Conservation (phyloP, 2,888 invertebrate species). For the Caenorhabditis uteleia region DNA sequence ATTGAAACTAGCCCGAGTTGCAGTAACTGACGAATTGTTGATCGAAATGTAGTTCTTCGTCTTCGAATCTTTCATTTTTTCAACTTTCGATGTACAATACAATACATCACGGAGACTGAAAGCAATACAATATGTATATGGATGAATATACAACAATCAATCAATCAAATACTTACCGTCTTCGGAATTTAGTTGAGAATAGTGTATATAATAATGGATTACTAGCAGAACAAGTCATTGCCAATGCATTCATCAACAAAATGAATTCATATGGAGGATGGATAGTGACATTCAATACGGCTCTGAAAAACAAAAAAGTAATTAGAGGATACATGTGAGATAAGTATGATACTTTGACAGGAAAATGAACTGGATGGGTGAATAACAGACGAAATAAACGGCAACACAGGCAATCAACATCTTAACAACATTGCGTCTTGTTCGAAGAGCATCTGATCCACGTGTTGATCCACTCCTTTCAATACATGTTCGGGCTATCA, state of each 20-base stretch:
- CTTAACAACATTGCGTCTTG: conserved; percentile 71
- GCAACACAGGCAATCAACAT: conserved; percentile 72
- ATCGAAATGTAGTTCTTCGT: conserved; percentile 32
- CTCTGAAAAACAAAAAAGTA: conserved; percentile 39
- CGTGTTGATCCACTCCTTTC: conserved; percentile 11
- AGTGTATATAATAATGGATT: conserved; percentile 67
- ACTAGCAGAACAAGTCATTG: conserved; percentile 65
- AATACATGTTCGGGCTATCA: conserved; percentile 18
- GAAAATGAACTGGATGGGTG: conserved; percentile 71
- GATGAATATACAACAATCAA: neutral
- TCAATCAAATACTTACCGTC: conserved; percentile 18
- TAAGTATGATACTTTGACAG: conserved; percentile 60
- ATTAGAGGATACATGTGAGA: no score
- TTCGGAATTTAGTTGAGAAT: conserved; percentile 61
- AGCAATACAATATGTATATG: conserved; percentile 2
- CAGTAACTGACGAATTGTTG: conserved; percentile 33
- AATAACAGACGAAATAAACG: conserved; percentile 73
- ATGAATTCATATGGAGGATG: conserved; percentile 59
- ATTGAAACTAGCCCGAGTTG: conserved; percentile 41
- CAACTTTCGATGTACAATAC: conserved; percentile 22
- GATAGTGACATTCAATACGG: conserved; percentile 52
- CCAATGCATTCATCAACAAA: conserved; percentile 64
- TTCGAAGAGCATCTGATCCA: conserved; percentile 55
- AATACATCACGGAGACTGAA: conserved; percentile 35
- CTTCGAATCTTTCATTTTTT: conserved; percentile 6